A percentile compares a stretch with the other conserved stretches of the same genome.
phyloP scores from a whole-genome alignment of 92 coral and sea anemone species.

The Paragorgia papillata region DNA sequence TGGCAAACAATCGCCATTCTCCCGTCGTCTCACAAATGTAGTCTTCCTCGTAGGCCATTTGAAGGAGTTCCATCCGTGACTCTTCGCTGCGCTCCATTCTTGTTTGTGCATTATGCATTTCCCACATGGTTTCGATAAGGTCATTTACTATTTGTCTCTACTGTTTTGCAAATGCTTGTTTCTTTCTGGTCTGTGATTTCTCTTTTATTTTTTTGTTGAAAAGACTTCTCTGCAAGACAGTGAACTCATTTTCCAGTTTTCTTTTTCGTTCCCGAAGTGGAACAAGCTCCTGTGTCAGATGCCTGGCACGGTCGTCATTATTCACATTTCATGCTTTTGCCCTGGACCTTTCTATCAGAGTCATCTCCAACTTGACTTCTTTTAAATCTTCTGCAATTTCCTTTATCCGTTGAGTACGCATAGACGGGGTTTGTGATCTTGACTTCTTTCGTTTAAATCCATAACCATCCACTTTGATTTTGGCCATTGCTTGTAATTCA shows the following conservation, averaged over 20 bases:
- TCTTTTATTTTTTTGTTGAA: too few relatives aligned
- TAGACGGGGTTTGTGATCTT: slow-evolving; percentile 48
- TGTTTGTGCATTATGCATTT: neutral
- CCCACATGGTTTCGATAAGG: neutral
- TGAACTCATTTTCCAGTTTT: too few relatives aligned
- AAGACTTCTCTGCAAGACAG: too few relatives aligned
- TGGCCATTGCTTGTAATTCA: slow-evolving; percentile 55
- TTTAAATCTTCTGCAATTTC: slow-evolving; percentile 48
- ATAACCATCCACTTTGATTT: slow-evolving; percentile 45
- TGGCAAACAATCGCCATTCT: neutral
- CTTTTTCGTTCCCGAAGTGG: slow-evolving; percentile 47
- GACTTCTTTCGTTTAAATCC: slow-evolving; percentile 55
- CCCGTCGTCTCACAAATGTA: neutral
- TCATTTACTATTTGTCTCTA: neutral
- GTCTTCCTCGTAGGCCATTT: neutral
- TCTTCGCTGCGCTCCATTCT: neutral
- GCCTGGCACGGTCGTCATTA: slow-evolving; percentile 49
- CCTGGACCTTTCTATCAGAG: slow-evolving; percentile 10
- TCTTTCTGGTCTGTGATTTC: too few relatives aligned
- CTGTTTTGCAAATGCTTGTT: too few relatives aligned
- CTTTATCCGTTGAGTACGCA: slow-evolving; percentile 44
- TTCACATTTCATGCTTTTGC: slow-evolving; percentile 41
- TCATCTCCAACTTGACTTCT: slow-evolving; percentile 4
- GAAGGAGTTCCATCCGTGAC: neutral
- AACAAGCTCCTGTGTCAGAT: slow-evolving; percentile 53